A percentile compares a stretch with the other conserved stretches of the same genome.
Evolutionary conservation across 2,888 invertebrate genomes (phyloP).

Genomic region (Pecten maximus): DNA sequence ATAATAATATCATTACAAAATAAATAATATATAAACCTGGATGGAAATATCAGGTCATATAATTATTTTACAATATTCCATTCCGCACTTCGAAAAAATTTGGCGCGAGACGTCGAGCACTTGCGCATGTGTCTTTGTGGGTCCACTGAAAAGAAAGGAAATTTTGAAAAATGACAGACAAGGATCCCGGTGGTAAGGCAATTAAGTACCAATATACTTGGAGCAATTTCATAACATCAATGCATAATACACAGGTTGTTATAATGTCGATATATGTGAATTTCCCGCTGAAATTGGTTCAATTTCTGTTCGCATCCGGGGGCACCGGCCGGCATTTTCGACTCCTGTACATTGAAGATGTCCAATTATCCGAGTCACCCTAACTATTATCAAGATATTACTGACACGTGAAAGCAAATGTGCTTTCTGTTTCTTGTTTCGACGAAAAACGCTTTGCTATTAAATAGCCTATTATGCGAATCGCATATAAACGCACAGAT

Average conservation of each 20-base stretch:
- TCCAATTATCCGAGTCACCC: too few species aligned
- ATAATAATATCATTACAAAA: not conserved
- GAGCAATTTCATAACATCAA: not conserved
- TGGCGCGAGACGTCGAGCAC: constrained; percentile 59
- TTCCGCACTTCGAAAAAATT: constrained; percentile 48
- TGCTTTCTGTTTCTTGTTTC: too few species aligned
- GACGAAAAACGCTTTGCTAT: too few species aligned
- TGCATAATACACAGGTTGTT: not conserved
- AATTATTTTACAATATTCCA: not conserved
- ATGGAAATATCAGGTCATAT: not conserved
- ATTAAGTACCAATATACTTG: not conserved
- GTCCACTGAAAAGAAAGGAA: constrained; percentile 40
- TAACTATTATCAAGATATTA: too few species aligned
- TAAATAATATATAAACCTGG: not conserved
- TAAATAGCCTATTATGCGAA: too few species aligned
- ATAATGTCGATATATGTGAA: not conserved
- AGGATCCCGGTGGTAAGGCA: constrained; percentile 62
- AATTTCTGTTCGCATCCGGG: not conserved
- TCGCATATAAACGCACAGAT: too few species aligned
- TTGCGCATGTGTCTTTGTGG: constrained; percentile 52
- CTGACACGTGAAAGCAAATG: too few species aligned
- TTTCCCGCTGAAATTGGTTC: not conserved
- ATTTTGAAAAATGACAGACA: constrained; percentile 63
- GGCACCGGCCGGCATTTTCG: not conserved
- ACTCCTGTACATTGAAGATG: too few species aligned